phyloP scores from a whole-genome alignment of 2,888 invertebrate species.

The Drosophila siamana region DNA sequence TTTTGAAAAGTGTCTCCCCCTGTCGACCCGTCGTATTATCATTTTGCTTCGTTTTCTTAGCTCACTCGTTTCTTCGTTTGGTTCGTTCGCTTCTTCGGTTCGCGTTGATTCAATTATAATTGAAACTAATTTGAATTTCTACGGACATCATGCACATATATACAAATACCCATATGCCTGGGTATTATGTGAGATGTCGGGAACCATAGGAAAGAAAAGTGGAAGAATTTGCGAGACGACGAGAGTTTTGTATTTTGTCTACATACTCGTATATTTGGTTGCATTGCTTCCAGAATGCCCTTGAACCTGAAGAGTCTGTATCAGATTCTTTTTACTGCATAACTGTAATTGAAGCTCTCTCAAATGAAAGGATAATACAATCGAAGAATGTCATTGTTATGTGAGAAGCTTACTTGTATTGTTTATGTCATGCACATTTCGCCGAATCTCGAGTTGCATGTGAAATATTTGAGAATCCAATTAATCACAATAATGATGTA shows the following conservation, averaged over 20 bases:
- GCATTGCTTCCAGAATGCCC: conserved; percentile 69
- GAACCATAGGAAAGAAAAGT: conserved; percentile 33
- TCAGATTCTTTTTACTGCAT: conserved; percentile 6
- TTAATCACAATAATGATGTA: conserved; percentile 12
- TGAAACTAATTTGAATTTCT: conserved; percentile 82
- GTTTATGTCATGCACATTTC: neutral
- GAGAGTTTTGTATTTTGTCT: conserved; percentile 26
- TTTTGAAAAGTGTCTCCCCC: conserved; percentile 53
- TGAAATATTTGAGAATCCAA: neutral
- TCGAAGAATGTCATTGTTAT: conserved; percentile 1
- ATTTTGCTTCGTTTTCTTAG: conserved; percentile 23
- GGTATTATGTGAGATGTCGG: conserved; percentile 42
- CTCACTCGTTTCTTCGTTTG: conserved; percentile 42
- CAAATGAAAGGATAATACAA: conserved; percentile 78
- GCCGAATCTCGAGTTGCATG: neutral
- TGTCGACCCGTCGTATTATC: conserved; percentile 27
- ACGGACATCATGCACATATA: conserved; percentile 14
- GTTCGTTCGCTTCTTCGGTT: conserved; percentile 51
- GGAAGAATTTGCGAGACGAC: conserved; percentile 28
- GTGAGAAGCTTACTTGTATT: neutral
- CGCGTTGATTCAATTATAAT: conserved; percentile 83
- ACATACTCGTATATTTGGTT: conserved; percentile 39
- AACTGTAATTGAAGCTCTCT: conserved; percentile 52
- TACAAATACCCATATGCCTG: conserved; percentile 19
- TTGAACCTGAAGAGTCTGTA: conserved; percentile 78